phyloP scores from a whole-genome alignment of 2,797 vertebrate species.

The Amphiprion clarkii region DNA sequence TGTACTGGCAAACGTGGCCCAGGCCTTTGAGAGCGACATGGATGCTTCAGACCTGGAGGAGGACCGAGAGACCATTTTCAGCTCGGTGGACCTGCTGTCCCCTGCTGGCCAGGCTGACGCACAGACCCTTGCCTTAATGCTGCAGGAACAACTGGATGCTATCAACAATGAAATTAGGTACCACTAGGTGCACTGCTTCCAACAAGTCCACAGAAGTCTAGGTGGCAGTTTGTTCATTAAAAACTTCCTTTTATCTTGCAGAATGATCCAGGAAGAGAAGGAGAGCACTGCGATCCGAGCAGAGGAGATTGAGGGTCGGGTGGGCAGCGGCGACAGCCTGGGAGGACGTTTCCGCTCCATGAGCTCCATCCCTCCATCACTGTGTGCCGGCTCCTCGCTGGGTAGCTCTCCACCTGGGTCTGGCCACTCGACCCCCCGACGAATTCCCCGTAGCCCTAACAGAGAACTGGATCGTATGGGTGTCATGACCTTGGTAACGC shows the following conservation, averaged over 20 bases:
- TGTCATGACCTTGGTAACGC: slow-evolving; percentile 94
- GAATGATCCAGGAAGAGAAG: slow-evolving; percentile 98
- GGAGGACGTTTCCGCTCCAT: slow-evolving; percentile 90
- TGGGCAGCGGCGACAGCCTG: slow-evolving; percentile 91
- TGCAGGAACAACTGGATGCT: slow-evolving; percentile 97
- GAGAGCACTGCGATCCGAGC: slow-evolving; percentile 94
- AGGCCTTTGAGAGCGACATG: slow-evolving; percentile 96
- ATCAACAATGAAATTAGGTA: slow-evolving; percentile 99
- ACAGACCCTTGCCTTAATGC: slow-evolving; percentile 97
- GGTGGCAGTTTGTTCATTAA: neutral
- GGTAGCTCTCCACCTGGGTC: slow-evolving; percentile 89
- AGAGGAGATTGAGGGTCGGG: slow-evolving; percentile 94
- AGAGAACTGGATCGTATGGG: slow-evolving; percentile 95
- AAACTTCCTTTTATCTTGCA: slow-evolving; percentile 47
- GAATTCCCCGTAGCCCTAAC: slow-evolving; percentile 92
- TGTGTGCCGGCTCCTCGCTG: slow-evolving; percentile 88
- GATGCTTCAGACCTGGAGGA: slow-evolving; percentile 95
- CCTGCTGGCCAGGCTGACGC: slow-evolving; percentile 97
- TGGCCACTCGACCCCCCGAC: slow-evolving; percentile 92
- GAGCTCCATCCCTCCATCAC: slow-evolving; percentile 88
- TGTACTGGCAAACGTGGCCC: slow-evolving; percentile 95
- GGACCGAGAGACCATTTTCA: slow-evolving; percentile 93
- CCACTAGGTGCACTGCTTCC: neutral
- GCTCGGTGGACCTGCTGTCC: slow-evolving; percentile 93
- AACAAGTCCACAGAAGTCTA: neutral